Percentiles rank a stretch among this genome's conserved stretches.
Evolutionary conservation across 2,888 invertebrate species (phyloP).

Genomic region (Acleris cristana): DNA sequence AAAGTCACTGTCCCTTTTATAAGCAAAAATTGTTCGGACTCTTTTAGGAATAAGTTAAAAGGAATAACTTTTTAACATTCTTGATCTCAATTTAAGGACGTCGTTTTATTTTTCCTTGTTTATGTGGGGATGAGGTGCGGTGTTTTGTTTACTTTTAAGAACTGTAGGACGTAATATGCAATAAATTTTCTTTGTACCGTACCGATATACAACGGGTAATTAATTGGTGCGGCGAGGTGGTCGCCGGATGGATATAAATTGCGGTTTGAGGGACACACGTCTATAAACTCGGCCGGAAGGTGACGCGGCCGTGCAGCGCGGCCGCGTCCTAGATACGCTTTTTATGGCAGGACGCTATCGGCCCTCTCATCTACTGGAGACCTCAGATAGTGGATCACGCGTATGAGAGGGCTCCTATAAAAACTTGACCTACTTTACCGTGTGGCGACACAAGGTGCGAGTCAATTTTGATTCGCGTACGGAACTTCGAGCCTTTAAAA

Average conservation of each 20-base stretch:
- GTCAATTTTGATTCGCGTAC: conserved; percentile 25
- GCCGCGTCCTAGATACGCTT: conserved; percentile 72
- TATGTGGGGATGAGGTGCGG: not conserved
- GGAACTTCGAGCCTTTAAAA: conserved; percentile 15
- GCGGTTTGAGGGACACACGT: conserved; percentile 69
- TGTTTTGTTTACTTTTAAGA: not conserved
- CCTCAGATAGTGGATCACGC: conserved; percentile 76
- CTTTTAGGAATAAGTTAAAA: conserved; percentile 43
- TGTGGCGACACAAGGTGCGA: conserved; percentile 27
- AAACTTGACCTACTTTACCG: conserved; percentile 69
- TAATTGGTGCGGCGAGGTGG: conserved; percentile 58
- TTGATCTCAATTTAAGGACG: conserved; percentile 28
- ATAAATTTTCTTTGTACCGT: not conserved
- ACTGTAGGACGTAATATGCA: too few species aligned
- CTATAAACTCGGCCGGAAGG: conserved; percentile 73
- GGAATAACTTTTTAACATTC: conserved; percentile 34
- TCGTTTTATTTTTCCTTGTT: conserved; percentile 15
- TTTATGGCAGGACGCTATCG: conserved; percentile 79
- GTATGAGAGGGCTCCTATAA: conserved; percentile 61
- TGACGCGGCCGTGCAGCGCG: conserved; percentile 57
- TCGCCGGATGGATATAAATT: conserved; percentile 65
- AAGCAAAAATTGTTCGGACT: conserved; percentile 42
- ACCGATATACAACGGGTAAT: conserved; percentile 41
- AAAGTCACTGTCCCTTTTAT: conserved; percentile 50
- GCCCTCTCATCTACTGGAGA: conserved; percentile 71